Conservation (phyloP, 2,113 vertebrate genomes). For the Python bivittatus region DNA sequence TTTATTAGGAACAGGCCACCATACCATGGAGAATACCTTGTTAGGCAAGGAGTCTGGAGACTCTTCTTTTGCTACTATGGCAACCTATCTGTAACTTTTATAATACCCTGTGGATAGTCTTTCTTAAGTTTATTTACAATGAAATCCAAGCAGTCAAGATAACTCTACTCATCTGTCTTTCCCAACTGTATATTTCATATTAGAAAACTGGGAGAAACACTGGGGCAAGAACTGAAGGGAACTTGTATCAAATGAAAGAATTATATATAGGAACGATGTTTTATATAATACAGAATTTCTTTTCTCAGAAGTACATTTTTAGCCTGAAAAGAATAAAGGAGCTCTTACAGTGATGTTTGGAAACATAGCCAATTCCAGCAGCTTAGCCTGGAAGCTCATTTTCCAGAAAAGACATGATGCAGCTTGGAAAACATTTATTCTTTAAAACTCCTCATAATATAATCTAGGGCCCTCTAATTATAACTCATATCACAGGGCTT, state of each 20-base stretch:
- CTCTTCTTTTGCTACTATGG: constrained; percentile 42
- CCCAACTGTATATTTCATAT: constrained; percentile 22
- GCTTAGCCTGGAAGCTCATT: background rate
- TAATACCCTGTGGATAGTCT: constrained; percentile 30
- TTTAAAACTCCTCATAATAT: background rate
- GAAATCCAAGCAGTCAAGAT: constrained; percentile 2
- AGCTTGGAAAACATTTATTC: background rate
- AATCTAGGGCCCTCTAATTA: background rate
- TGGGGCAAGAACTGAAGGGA: background rate
- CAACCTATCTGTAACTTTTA: constrained; percentile 41
- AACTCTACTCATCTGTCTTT: constrained; percentile 4
- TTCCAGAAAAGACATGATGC: background rate
- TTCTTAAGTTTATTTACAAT: constrained; percentile 9
- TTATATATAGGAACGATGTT: background rate
- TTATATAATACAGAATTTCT: background rate
- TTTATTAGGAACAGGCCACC: constrained; percentile 7
- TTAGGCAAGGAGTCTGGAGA: constrained; percentile 39
- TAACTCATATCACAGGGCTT: background rate
- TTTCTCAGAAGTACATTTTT: background rate
- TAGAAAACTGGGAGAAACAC: background rate
- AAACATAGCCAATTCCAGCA: background rate
- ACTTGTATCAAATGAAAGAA: background rate
- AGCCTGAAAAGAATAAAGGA: constrained; percentile 10
- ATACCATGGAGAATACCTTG: background rate
- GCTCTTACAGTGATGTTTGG: background rate